Evolutionary conservation across 2,113 vertebrate genomes (phyloP).

Genomic region (Urocitellus parryii): DNA sequence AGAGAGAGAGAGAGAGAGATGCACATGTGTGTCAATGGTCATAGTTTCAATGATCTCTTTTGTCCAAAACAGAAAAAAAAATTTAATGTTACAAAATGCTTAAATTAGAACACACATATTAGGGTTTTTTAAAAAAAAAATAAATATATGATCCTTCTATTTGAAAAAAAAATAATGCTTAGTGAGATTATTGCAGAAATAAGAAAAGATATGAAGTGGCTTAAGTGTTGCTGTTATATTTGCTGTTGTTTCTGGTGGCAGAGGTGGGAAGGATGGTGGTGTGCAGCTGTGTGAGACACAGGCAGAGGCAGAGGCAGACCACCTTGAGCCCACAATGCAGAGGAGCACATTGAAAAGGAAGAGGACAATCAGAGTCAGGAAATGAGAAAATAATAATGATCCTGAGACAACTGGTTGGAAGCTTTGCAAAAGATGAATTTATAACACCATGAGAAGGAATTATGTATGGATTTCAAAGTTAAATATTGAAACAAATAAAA

Average conservation of each 20-base stretch:
- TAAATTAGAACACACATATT: neutral
- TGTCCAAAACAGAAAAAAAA: neutral
- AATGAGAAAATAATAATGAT: neutral
- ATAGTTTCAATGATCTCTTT: neutral
- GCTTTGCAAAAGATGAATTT: constrained; percentile 2
- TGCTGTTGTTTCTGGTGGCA: neutral
- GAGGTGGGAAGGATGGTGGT: fast-evolving
- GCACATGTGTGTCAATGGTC: neutral
- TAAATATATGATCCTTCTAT: neutral
- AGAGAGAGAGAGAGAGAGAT: too few species aligned
- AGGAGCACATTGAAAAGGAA: neutral
- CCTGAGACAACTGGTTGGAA: neutral
- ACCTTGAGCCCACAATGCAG: neutral
- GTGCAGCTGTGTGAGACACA: neutral
- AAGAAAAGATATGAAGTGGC: neutral
- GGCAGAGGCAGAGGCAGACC: neutral
- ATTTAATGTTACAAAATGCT: neutral
- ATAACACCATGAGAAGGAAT: neutral
- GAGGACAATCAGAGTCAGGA: neutral
- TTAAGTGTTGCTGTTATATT: neutral
- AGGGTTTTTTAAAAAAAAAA: neutral
- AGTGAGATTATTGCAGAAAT: neutral
- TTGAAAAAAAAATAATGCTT: neutral
- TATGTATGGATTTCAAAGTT: neutral
- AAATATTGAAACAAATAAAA: neutral